These are phyloP conservation scores for Apodemia zela DNA, from an alignment of 2,888 invertebrate species.

Conservation along the genomic window DNA sequence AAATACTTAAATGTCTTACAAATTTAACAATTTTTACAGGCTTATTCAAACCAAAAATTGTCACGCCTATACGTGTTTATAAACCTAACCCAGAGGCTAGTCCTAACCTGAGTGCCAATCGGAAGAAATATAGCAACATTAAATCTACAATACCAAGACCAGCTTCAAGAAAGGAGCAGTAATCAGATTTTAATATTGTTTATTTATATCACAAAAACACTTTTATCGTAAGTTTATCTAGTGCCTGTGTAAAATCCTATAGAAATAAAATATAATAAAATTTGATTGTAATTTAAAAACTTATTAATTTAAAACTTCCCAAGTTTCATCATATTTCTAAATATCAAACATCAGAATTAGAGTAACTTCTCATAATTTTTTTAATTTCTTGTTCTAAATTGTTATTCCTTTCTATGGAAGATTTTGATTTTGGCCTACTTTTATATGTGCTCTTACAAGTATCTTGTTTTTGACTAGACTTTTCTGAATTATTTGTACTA, in stretches of 20 bases:
- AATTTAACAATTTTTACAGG: conserved; percentile 41
- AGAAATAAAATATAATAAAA: conserved; percentile 5
- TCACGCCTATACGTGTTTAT: conserved; percentile 46
- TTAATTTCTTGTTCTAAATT: conserved; percentile 61
- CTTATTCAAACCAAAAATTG: conserved; percentile 54
- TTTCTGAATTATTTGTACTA: conserved; percentile 32
- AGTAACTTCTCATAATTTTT: conserved; percentile 49
- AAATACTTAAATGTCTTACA: too few relatives aligned
- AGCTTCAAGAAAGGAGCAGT: conserved; percentile 48
- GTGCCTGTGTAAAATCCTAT: conserved; percentile 1
- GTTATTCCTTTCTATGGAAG: conserved; percentile 47
- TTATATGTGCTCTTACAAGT: conserved; percentile 33
- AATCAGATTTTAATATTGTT: conserved; percentile 24
- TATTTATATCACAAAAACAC: conserved; percentile 11
- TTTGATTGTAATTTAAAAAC: background rate
- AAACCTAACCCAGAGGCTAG: conserved; percentile 43
- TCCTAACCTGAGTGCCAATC: conserved; percentile 51
- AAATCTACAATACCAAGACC: conserved; percentile 70
- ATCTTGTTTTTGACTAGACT: conserved; percentile 39
- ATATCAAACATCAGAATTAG: conserved; percentile 48
- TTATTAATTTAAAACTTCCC: conserved; percentile 9
- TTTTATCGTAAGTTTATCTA: background rate
- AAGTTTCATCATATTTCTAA: background rate
- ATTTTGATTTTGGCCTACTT: conserved; percentile 43
- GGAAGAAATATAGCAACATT: conserved; percentile 61